A percentile compares a stretch with the other conserved stretches of the same genome.
Evolutionary conservation across 2,888 invertebrate genomes (phyloP).

Genomic region (Melolontha melolontha): DNA sequence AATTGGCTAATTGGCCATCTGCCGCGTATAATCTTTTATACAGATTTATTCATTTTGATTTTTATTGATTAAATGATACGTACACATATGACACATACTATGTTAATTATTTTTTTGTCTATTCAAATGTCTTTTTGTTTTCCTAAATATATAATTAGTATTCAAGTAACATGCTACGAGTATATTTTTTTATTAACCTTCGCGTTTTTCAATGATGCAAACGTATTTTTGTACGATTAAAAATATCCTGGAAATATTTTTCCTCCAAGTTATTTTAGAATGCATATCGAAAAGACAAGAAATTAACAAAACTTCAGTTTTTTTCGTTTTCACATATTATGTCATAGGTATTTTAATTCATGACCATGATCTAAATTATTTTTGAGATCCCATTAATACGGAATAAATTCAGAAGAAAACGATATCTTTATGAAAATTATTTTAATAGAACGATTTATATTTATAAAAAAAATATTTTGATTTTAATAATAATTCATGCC

Average conservation of each 20-base stretch:
- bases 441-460: too few relatives aligned
- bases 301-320: neutral
- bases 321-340: too few relatives aligned
- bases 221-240: constrained; percentile 9
- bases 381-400: too few relatives aligned
- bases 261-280: neutral
- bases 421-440: too few relatives aligned
- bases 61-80: constrained; percentile 19
- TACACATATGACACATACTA: neutral
- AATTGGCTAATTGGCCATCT: constrained; percentile 27
- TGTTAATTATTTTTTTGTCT: neutral
- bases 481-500: too few relatives aligned
- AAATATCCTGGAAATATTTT: neutral
- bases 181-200: constrained; percentile 11
- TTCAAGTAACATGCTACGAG: neutral
- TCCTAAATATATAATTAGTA: neutral
- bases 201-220: neutral
- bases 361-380: too few relatives aligned
- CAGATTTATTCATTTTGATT: constrained; percentile 1
- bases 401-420: too few relatives aligned
- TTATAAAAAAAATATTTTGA: too few relatives aligned
- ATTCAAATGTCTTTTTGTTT: neutral
- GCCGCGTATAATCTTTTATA: constrained; percentile 4
- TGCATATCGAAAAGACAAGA: neutral
- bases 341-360: too few relatives aligned